Evolutionary conservation across 2,888 invertebrate species (phyloP).

Genomic region (Eustalomyia histrio): DNA sequence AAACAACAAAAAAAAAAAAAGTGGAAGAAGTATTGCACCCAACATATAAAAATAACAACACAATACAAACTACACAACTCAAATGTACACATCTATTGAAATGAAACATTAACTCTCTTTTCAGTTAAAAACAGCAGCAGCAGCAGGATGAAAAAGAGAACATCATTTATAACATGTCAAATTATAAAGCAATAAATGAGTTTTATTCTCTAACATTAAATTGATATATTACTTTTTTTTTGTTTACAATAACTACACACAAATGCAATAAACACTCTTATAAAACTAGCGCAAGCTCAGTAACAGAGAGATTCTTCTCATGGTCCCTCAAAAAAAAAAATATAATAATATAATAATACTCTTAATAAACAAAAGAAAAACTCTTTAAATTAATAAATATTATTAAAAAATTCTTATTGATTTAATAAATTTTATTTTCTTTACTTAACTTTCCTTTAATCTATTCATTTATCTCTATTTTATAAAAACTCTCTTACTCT

Average conservation of each 20-base stretch:
- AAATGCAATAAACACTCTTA: neutral
- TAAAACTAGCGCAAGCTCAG: neutral
- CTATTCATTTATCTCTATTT: neutral
- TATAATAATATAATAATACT: neutral
- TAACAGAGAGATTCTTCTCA: neutral
- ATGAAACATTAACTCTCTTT: slow-evolving; percentile 53
- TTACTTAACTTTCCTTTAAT: neutral
- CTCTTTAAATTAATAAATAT: slow-evolving; percentile 1
- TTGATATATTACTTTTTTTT: slow-evolving; percentile 60
- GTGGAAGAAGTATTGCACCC: slow-evolving; percentile 17
- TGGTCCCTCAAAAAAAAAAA: neutral
- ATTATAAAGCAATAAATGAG: slow-evolving; percentile 48
- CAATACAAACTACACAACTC: slow-evolving; percentile 1
- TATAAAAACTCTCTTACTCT: slow-evolving; percentile 3
- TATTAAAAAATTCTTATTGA: neutral
- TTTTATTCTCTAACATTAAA: slow-evolving; percentile 56
- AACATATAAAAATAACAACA: neutral
- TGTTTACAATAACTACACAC: neutral
- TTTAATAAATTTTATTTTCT: neutral
- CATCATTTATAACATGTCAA: slow-evolving; percentile 7
- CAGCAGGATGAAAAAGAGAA: neutral
- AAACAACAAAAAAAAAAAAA: neutral
- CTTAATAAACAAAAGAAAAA: neutral
- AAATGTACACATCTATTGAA: slow-evolving; percentile 16
- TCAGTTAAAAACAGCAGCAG: slow-evolving; percentile 16